Evolutionary conservation across 2,113 vertebrate species (phyloP).

Genomic region (Eupsittula cactorum): DNA sequence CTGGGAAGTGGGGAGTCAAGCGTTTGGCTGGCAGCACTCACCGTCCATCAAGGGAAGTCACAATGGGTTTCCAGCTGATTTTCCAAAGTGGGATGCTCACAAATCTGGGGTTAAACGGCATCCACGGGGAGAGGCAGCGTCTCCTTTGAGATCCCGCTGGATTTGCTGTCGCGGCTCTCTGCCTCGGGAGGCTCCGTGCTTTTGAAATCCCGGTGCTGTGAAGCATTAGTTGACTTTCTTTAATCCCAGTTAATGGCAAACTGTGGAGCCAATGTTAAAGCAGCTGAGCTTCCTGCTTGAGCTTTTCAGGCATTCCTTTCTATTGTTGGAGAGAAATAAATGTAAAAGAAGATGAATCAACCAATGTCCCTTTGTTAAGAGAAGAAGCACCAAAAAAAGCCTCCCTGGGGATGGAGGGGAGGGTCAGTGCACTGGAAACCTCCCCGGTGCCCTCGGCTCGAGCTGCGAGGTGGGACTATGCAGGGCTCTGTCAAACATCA

Average conservation of each 20-base stretch:
- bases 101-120: not conserved
- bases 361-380: not conserved
- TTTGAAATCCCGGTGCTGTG: not conserved
- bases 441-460: not conserved
- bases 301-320: not conserved
- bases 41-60: not conserved
- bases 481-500: not conserved
- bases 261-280: not conserved
- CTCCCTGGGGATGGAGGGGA: not conserved
- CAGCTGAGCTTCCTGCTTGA: not conserved
- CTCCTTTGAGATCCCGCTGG: not conserved
- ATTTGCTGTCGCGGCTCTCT: not conserved
- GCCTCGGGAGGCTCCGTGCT: not conserved
- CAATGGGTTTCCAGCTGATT: not conserved
- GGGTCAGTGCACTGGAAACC: not conserved
- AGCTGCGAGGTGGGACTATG: not conserved
- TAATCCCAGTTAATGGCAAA: not conserved
- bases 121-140: not conserved
- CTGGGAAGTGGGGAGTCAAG: not conserved
- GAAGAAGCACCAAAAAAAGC: not conserved
- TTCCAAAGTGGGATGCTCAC: not conserved
- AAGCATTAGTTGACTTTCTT: conserved; percentile 28
- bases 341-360: not conserved
- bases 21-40: not conserved
- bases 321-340: not conserved